Conservation (phyloP, 2,888 invertebrate species). For the Parnassius smintheus region DNA sequence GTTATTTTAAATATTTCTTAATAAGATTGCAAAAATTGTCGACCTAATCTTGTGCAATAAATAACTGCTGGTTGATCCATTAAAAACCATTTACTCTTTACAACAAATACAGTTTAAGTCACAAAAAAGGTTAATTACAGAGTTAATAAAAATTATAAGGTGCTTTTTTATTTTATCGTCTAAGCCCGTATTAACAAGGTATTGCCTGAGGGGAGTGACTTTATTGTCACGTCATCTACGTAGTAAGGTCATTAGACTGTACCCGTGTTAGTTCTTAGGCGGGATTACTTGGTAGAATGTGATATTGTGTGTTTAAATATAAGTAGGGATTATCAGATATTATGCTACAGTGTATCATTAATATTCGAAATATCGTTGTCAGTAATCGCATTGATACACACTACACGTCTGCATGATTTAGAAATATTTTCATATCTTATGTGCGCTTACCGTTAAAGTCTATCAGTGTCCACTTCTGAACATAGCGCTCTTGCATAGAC, state of each 20-base stretch:
- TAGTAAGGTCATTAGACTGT: conserved; percentile 29
- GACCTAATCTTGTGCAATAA: too few relatives aligned
- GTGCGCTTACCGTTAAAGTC: too few relatives aligned
- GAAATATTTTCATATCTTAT: too few relatives aligned
- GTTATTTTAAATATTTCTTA: too few relatives aligned
- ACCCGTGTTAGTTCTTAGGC: conserved; percentile 33
- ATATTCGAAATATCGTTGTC: too few relatives aligned
- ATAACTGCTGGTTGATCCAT: too few relatives aligned
- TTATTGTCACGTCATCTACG: conserved; percentile 20
- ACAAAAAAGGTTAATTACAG: conserved; percentile 9
- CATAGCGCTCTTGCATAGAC: too few relatives aligned
- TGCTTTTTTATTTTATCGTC: conserved; percentile 20
- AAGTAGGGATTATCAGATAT: neutral
- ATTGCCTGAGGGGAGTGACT: conserved; percentile 21
- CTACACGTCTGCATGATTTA: too few relatives aligned
- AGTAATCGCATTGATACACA: too few relatives aligned
- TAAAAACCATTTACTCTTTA: neutral
- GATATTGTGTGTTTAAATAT: conserved; percentile 2
- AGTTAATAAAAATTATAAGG: conserved; percentile 6
- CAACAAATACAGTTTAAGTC: neutral
- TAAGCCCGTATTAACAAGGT: conserved; percentile 22
- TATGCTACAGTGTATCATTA: neutral
- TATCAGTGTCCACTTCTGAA: too few relatives aligned
- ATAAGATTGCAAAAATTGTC: too few relatives aligned
- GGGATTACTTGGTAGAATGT: conserved; percentile 54